Evolutionary conservation across 2,888 invertebrate genomes (phyloP), one percentile per base, ranked within the genome.

Genomic region (Brachypterus glaber): DNA sequence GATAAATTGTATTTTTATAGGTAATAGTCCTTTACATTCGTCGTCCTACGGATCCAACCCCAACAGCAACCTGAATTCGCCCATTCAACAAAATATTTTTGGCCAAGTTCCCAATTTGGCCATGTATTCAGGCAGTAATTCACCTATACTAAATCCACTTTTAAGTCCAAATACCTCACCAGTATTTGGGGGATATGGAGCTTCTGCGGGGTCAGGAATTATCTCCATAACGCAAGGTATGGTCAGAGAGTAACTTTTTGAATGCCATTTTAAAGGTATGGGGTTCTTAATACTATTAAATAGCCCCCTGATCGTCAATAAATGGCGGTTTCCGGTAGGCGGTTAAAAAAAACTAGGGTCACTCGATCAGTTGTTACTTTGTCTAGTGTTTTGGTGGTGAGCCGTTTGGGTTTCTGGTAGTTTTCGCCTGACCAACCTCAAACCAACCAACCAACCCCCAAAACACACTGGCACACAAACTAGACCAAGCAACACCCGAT

Each of bases 191-290:
- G 55, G 54, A 4, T 51, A 48, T 3, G 54, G 50, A 18, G 41
- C 57, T 2, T 44, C 52, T n/a, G 49, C 47, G 16, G 60, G 60
- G 3, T 59, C 46, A 35, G 65, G 65, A 40, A 65, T 73, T 33
- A 70, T 72, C 25, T 71, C 71, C 25, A 73, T 74, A 40, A 73
- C 72, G n/a, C 73, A 74, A 65, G 74, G 73, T 71, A 54, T 36
- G 15, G 41, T 32, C 34, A 37, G 12, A 7, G 30, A 5, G 9
- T 4, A 11, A 13, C 13, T 18, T 11, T 15, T 17, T 5, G 12
- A 17, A 18, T 26, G 14, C 11, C 30, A 32, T 17, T 13, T 33
- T 39, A 33, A 33, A 5, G 12, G 15, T 33, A 21, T 21, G 33
- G 9, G 24, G 17, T 33, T 15, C 3, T n/a, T n/a, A n/a, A n/a